A percentile compares a stretch with the other conserved stretches of the same genome.
These are phyloP conservation scores for Ondatra zibethicus DNA, from an alignment of 2,113 vertebrate genomes.

Conservation along the genomic window DNA sequence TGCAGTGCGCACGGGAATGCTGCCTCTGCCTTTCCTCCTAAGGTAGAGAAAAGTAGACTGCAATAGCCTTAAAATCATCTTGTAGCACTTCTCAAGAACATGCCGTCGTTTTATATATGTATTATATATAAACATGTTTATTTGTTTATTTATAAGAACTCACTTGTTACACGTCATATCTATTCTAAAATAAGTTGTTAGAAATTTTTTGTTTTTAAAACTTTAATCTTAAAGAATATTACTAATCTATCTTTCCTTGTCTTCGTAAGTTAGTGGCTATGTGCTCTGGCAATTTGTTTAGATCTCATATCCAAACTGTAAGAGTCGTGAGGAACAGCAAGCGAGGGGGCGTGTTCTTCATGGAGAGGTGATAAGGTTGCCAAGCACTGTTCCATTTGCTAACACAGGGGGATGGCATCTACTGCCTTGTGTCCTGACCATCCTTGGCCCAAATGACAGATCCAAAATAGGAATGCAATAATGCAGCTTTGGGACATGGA, in stretches of 20 bases:
- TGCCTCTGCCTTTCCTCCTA: background rate
- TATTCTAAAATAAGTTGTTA: conserved; percentile 28
- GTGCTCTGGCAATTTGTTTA: conserved; percentile 19
- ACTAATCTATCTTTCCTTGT: background rate
- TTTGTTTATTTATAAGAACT: conserved; percentile 12
- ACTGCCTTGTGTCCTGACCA: background rate
- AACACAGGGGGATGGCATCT: background rate
- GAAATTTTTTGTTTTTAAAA: conserved; percentile 8
- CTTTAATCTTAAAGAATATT: background rate
- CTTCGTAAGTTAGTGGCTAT: background rate
- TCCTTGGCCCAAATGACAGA: background rate
- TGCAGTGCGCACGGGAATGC: background rate
- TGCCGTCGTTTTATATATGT: background rate
- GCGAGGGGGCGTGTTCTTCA: background rate
- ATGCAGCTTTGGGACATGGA: background rate
- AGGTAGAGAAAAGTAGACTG: background rate
- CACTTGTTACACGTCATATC: background rate
- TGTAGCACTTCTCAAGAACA: background rate
- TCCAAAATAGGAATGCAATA: background rate
- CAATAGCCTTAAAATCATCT: background rate
- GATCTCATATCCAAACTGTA: background rate
- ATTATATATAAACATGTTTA: background rate
- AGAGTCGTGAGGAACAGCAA: background rate
- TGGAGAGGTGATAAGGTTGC: background rate
- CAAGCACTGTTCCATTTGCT: background rate